These are phyloP conservation scores for Allophyes oxyacanthae DNA, from an alignment of 2,888 invertebrate genomes.

Conservation along the genomic window DNA sequence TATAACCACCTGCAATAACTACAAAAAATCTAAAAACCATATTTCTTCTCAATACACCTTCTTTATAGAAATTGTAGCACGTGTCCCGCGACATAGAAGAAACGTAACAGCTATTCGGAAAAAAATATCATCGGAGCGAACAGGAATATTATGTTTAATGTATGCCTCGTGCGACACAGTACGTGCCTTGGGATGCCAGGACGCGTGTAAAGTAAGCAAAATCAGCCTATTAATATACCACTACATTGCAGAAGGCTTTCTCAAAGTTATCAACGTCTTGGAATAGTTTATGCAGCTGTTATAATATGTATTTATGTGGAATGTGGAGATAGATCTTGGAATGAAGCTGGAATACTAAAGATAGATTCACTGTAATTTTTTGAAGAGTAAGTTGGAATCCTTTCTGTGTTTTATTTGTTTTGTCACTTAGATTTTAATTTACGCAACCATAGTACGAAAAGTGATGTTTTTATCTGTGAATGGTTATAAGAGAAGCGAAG, in stretches of 20 bases:
- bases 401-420: too few relatives aligned
- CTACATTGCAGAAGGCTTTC: conserved; percentile 37
- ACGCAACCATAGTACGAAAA: too few relatives aligned
- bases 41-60: conserved; percentile 12
- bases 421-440: too few relatives aligned
- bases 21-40: conserved; percentile 5
- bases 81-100: conserved; percentile 13
- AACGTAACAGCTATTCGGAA: conserved; percentile 27
- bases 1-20: not conserved
- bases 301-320: conserved; percentile 16
- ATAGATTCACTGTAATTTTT: too few relatives aligned
- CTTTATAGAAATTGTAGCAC: conserved; percentile 36
- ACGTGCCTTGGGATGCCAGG: conserved; percentile 37
- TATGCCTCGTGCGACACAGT: conserved; percentile 46
- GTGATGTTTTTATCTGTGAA: too few relatives aligned
- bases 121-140: conserved; percentile 45
- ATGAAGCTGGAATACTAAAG: not conserved
- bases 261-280: conserved; percentile 33
- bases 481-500: too few relatives aligned
- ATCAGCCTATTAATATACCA: conserved; percentile 53
- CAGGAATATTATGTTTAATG: conserved; percentile 51
- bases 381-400: too few relatives aligned
- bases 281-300: conserved; percentile 37
- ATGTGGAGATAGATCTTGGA: not conserved
- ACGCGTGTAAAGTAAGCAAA: conserved; percentile 48